A percentile compares a stretch with the other conserved stretches of the same genome.
Conservation (phyloP, 2,888 invertebrate species). For the Heliconius sara region DNA sequence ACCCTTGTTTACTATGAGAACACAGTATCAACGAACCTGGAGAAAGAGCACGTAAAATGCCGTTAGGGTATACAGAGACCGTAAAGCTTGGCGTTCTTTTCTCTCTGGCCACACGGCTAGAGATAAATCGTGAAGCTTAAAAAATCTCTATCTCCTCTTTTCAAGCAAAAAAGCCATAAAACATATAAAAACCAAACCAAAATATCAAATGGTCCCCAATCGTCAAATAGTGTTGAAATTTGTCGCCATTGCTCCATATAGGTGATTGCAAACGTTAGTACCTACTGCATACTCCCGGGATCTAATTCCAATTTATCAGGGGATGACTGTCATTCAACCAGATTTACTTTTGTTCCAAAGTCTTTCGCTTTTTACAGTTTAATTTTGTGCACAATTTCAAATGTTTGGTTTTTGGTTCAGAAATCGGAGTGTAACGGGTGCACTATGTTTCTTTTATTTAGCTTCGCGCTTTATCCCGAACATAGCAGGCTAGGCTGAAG, state of each 20-base stretch:
- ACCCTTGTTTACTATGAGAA: no score
- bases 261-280: slow-evolving; percentile 32
- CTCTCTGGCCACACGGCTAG: no score
- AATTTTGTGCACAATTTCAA: neutral
- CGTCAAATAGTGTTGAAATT: slow-evolving; percentile 30
- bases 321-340: slow-evolving; percentile 33
- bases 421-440: no score
- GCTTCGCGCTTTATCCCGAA: no score
- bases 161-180: neutral
- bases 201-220: neutral
- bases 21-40: no score
- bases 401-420: neutral
- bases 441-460: no score
- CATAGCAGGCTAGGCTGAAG: no score
- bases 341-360: neutral
- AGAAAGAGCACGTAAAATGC: no score
- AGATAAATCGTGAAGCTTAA: neutral
- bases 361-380: slow-evolving; percentile 13
- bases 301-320: slow-evolving; percentile 31
- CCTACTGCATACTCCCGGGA: slow-evolving; percentile 29
- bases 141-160: neutral
- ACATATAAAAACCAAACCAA: neutral
- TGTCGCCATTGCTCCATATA: slow-evolving; percentile 31
- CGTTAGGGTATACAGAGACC: no score
- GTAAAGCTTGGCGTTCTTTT: no score